These are phyloP conservation scores for Holacanthus passer DNA, from an alignment of 2,113 vertebrate species.

Conservation along the genomic window DNA sequence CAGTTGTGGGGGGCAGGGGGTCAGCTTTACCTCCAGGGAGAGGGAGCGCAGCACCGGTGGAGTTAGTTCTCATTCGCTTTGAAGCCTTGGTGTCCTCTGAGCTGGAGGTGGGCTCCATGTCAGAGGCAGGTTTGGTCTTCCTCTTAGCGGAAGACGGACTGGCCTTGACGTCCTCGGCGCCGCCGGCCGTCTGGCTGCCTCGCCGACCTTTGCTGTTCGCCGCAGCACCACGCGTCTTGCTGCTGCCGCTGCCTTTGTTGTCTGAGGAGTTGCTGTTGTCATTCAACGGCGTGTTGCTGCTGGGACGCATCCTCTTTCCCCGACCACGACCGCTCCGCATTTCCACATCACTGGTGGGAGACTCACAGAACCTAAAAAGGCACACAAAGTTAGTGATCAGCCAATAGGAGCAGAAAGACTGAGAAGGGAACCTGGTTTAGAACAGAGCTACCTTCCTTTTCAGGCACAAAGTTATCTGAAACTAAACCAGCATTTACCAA, in stretches of 20 bases:
- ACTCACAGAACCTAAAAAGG: conserved; percentile 93
- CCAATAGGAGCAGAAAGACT: neutral
- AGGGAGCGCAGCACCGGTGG: conserved; percentile 61
- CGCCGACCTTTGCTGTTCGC: conserved; percentile 92
- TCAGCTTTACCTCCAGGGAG: conserved; percentile 85
- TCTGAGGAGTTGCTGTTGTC: conserved; percentile 90
- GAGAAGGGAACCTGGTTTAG: neutral
- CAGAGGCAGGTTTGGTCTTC: conserved; percentile 93
- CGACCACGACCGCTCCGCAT: conserved; percentile 95
- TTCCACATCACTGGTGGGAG: conserved; percentile 96
- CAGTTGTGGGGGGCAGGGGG: conserved; percentile 76
- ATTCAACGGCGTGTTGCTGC: conserved; percentile 89
- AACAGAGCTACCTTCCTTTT: too few relatives aligned
- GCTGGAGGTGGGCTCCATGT: conserved; percentile 97
- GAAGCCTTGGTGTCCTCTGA: conserved; percentile 96
- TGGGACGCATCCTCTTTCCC: conserved; percentile 94
- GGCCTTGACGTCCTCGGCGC: conserved; percentile 91
- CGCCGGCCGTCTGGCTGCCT: conserved; percentile 91
- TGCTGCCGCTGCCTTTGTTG: conserved; percentile 90
- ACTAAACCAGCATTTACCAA: too few relatives aligned
- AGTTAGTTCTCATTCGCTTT: conserved; percentile 95
- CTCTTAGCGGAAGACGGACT: conserved; percentile 93
- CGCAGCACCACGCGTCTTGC: conserved; percentile 91
- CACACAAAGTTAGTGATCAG: neutral
- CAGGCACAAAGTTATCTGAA: too few relatives aligned